Conservation (phyloP, 2,113 vertebrate genomes). For the Hepsetus odoe region DNA sequence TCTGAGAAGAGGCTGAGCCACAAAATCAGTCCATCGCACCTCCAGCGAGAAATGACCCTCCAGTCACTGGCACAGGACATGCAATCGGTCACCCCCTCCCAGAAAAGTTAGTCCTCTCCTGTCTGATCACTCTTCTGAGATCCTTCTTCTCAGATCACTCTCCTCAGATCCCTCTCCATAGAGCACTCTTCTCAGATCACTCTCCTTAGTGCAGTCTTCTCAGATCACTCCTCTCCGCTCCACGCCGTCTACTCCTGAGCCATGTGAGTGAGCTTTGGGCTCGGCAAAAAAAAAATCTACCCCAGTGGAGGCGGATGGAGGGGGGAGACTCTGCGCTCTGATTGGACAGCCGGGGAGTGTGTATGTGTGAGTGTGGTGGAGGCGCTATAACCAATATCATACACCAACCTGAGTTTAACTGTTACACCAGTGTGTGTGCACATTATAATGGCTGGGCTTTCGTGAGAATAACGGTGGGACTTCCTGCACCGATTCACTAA, state of each 20-base stretch:
- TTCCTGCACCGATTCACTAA: background rate
- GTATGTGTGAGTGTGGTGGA: background rate
- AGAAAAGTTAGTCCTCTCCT: constrained; percentile 3
- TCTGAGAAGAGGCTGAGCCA: no score
- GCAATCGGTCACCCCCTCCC: no score
- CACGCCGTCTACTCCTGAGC: constrained; percentile 28
- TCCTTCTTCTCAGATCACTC: no score
- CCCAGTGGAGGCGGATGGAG: constrained; percentile 12
- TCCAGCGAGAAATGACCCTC: no score
- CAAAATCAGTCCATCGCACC: no score
- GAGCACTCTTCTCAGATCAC: background rate
- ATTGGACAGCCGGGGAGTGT: constrained; percentile 22
- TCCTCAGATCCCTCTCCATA: no score
- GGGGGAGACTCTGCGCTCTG: constrained; percentile 6
- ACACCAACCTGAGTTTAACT: background rate
- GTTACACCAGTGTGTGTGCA: background rate
- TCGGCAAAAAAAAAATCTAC: constrained; percentile 32
- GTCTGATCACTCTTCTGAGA: background rate
- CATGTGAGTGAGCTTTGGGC: constrained; percentile 19
- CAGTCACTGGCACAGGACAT: no score
- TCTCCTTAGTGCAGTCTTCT: no score
- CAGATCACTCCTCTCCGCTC: constrained; percentile 2
- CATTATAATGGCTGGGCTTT: background rate
- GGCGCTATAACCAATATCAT: constrained; percentile 30
- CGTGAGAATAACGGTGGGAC: background rate